phyloP scores from a whole-genome alignment of 2,797 vertebrate species.

The Eleutherodactylus coqui region DNA sequence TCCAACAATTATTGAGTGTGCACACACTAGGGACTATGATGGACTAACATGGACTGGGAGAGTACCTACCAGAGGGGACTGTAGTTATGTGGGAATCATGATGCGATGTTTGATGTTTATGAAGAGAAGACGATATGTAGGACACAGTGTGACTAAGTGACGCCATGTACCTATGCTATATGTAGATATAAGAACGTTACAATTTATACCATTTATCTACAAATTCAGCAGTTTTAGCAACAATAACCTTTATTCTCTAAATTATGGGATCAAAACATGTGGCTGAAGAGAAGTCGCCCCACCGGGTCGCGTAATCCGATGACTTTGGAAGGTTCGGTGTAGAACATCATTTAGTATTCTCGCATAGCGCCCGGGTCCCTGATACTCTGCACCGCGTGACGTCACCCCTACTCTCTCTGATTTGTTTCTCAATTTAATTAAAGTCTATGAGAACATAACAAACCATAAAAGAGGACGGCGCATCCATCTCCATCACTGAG shows the following conservation, averaged over 20 bases:
- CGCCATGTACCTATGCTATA: background rate
- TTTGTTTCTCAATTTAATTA: conserved; percentile 63
- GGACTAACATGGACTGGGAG: too few relatives aligned
- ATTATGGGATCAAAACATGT: background rate
- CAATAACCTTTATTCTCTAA: background rate
- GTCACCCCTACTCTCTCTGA: conserved; percentile 49
- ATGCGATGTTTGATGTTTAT: too few relatives aligned
- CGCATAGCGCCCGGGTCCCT: too few relatives aligned
- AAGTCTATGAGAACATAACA: conserved; percentile 53
- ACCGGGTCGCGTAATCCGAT: background rate
- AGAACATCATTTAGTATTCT: conserved; percentile 8
- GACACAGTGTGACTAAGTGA: too few relatives aligned
- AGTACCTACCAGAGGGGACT: too few relatives aligned
- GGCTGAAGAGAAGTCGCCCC: background rate
- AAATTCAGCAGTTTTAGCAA: background rate
- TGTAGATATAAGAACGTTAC: too few relatives aligned
- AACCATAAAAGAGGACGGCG: conserved; percentile 50
- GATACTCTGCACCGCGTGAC: conserved; percentile 44
- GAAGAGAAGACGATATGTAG: too few relatives aligned
- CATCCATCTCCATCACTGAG: conserved; percentile 53
- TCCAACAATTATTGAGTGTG: too few relatives aligned
- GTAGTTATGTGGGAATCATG: too few relatives aligned
- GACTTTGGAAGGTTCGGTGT: background rate
- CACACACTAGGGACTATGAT: too few relatives aligned
- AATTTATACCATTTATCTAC: background rate